Conservation (phyloP, 2,113 vertebrate genomes). For the Corapipo altera region DNA sequence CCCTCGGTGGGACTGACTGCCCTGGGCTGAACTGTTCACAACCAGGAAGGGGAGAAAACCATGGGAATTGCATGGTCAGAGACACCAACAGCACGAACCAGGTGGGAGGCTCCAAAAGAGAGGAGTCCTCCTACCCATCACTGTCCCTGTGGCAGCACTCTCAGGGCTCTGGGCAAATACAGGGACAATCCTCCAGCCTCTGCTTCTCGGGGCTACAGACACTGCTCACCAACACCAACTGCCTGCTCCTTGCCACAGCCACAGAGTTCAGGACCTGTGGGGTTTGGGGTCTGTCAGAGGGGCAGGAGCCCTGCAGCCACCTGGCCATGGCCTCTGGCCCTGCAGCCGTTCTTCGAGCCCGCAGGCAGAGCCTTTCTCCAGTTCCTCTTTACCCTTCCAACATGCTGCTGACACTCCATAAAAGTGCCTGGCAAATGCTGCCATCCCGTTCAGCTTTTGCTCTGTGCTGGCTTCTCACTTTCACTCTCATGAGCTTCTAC, state of each 20-base stretch:
- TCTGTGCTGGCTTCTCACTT: neutral
- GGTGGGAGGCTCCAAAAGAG: fast-evolving
- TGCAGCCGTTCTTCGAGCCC: neutral
- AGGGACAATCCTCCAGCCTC: neutral
- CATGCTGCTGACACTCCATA: fast-evolving
- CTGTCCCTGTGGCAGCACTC: neutral
- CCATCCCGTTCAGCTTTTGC: neutral
- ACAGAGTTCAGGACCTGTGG: neutral
- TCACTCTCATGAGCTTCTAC: neutral
- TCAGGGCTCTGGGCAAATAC: neutral
- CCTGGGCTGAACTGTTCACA: neutral
- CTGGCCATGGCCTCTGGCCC: neutral
- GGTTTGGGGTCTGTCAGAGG: neutral
- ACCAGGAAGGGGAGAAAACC: neutral
- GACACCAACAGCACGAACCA: neutral
- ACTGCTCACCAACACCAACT: neutral
- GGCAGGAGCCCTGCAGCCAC: neutral
- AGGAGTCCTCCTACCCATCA: fast-evolving
- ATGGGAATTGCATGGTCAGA: neutral
- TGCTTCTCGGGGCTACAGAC: neutral
- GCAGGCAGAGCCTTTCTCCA: no score
- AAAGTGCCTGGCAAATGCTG: neutral
- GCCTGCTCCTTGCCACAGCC: neutral
- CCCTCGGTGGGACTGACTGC: neutral
- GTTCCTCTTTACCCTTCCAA: neutral